Evolutionary conservation across 2,797 vertebrate species (phyloP).

Genomic region (Lutjanus campechanus): DNA sequence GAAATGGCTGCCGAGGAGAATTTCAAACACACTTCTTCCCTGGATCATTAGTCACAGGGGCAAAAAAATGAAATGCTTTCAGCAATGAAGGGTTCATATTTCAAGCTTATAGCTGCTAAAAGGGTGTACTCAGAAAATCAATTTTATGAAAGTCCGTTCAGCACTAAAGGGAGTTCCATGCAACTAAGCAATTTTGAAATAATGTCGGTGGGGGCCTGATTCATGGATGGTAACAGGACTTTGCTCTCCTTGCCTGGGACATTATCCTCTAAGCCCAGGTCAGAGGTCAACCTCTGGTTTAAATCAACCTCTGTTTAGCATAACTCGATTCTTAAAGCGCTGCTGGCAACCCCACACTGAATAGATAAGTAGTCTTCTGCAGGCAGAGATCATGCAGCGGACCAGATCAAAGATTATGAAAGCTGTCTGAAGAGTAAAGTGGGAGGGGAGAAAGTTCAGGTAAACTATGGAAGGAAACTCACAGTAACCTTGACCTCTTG

Average conservation of each 20-base stretch:
- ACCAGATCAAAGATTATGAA: conserved; percentile 70
- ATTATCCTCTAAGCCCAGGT: conserved; percentile 91
- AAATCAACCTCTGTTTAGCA: conserved; percentile 89
- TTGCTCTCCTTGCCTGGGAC: conserved; percentile 91
- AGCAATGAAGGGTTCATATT: conserved; percentile 99
- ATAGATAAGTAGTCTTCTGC: conserved; percentile 82
- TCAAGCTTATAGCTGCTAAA: conserved; percentile 99
- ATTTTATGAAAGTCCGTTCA: conserved; percentile 99
- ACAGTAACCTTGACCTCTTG: no score
- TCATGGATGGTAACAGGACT: conserved; percentile 92
- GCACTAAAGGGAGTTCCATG: conserved; percentile 96
- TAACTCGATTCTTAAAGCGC: conserved; percentile 84
- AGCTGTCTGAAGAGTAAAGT: conserved; percentile 60
- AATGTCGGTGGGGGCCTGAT: conserved; percentile 91
- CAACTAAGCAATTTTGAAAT: conserved; percentile 99
- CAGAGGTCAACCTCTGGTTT: conserved; percentile 89
- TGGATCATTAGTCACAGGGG: conserved; percentile 96
- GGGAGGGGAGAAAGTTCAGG: conserved; percentile 68
- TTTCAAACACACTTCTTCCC: conserved; percentile 94
- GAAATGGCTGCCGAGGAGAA: conserved; percentile 96
- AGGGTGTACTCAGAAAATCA: conserved; percentile 99
- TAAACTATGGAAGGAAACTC: conserved; percentile 62
- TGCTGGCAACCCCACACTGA: conserved; percentile 77
- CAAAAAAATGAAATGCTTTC: conserved; percentile 96
- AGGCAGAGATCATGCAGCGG: conserved; percentile 51